A percentile compares a stretch with the other conserved stretches of the same genome.
These are phyloP conservation scores for Cottus gobio DNA, from an alignment of 2,113 vertebrate species.

Conservation along the genomic window DNA sequence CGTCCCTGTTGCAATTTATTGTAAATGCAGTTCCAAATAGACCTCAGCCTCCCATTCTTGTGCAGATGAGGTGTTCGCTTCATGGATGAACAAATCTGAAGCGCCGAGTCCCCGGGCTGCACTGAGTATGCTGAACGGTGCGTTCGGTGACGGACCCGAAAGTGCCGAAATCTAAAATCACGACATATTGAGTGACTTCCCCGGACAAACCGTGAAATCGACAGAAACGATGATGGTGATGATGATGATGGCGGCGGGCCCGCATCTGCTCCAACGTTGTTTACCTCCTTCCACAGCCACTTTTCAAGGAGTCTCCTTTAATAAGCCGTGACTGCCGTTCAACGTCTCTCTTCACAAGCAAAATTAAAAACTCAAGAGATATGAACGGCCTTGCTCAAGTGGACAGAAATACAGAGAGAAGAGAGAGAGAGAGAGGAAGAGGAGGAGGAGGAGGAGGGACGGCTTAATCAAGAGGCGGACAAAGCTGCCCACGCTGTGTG, in stretches of 20 bases:
- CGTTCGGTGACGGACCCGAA: not conserved
- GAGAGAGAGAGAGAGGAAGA: slow-evolving; percentile 4
- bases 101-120: not conserved
- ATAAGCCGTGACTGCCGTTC: slow-evolving; percentile 17
- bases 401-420: slow-evolving; percentile 18
- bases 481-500: slow-evolving; percentile 55
- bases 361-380: slow-evolving; percentile 33
- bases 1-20: not conserved
- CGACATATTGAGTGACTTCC: not conserved
- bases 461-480: slow-evolving; percentile 65
- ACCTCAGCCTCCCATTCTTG: not conserved
- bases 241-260: not conserved
- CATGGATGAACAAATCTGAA: not conserved
- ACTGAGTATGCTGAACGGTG: not conserved
- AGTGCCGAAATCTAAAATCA: not conserved
- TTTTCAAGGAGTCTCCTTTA: slow-evolving; percentile 38
- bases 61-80: not conserved
- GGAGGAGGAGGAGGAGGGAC: slow-evolving; percentile 16
- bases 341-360: slow-evolving; percentile 39
- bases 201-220: not conserved
- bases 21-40: not conserved
- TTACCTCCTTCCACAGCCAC: slow-evolving; percentile 28
- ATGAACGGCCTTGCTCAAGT: slow-evolving; percentile 1
- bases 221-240: not conserved
- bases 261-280: slow-evolving; percentile 4